These are phyloP conservation scores for Lepidurus arcticus DNA, from an alignment of 1,140 invertebrate genomes.

Conservation along the genomic window DNA sequence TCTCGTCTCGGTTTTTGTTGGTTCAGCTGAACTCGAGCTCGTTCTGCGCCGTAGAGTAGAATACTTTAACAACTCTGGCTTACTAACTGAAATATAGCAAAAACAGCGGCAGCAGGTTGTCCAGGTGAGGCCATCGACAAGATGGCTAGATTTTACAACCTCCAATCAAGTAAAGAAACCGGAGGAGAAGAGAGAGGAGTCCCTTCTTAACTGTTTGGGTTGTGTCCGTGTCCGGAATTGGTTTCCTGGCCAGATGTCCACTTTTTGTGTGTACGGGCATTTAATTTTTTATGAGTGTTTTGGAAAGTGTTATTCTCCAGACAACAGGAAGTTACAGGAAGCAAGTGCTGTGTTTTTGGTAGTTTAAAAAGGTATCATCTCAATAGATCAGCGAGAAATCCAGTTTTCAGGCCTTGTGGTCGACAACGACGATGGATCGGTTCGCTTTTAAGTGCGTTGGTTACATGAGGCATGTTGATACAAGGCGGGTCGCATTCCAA, in stretches of 20 bases:
- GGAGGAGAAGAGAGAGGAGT: background rate
- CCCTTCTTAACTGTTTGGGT: too few species aligned
- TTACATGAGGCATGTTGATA: background rate
- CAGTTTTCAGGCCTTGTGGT: too few species aligned
- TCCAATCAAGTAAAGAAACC: background rate
- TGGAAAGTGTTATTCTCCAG: too few species aligned
- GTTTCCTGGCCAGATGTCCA: too few species aligned
- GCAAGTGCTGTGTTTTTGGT: too few species aligned
- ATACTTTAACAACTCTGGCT: background rate
- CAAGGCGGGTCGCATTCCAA: conserved; percentile 10
- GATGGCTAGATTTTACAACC: background rate
- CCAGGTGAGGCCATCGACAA: conserved; percentile 7
- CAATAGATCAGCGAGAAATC: too few species aligned
- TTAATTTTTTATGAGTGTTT: too few species aligned
- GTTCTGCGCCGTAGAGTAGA: background rate
- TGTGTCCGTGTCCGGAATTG: too few species aligned
- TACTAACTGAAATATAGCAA: background rate
- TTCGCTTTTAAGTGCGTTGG: background rate
- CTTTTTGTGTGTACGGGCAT: too few species aligned
- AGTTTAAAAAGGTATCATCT: too few species aligned
- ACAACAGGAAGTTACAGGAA: too few species aligned
- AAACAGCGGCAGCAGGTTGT: conserved; percentile 18
- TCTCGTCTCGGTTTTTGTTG: background rate
- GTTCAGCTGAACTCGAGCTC: background rate
- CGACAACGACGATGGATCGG: too few species aligned